Evolutionary conservation across 2,888 invertebrate species (phyloP).

Genomic region (Cerastis leucographa): DNA sequence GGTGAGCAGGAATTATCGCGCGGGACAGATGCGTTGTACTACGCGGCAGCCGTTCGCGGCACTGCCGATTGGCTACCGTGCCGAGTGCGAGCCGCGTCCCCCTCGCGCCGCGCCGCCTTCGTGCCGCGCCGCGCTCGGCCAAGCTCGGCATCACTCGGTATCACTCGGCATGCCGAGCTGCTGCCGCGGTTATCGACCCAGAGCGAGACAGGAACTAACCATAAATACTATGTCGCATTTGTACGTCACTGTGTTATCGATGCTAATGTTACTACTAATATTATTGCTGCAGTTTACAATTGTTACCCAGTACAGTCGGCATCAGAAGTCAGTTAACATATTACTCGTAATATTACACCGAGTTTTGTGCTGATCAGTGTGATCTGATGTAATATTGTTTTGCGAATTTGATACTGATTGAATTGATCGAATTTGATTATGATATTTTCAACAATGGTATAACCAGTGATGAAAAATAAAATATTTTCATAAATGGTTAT

Average conservation of each 20-base stretch:
- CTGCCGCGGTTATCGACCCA: constrained; percentile 64
- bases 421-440: too few species aligned
- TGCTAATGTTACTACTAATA: neutral
- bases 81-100: constrained; percentile 66
- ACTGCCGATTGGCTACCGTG: constrained; percentile 67
- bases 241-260: constrained; percentile 22
- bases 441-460: too few species aligned
- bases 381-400: too few species aligned
- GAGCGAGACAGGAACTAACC: constrained; percentile 35
- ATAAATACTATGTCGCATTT: constrained; percentile 14
- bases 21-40: constrained; percentile 40
- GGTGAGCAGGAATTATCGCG: constrained; percentile 15
- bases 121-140: constrained; percentile 56
- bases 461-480: too few species aligned
- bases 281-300: neutral
- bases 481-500: too few species aligned
- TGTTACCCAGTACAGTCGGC: neutral
- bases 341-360: too few species aligned
- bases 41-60: constrained; percentile 59
- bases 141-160: constrained; percentile 58
- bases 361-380: too few species aligned
- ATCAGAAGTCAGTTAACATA: too few species aligned
- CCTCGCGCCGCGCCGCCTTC: constrained; percentile 63
- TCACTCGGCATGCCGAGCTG: constrained; percentile 56
- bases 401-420: too few species aligned